Percentiles rank a stretch among this genome's conserved stretches.
These are phyloP conservation scores for Phalera bucephala DNA, from an alignment of 2,888 invertebrate genomes.

Conservation along the genomic window DNA sequence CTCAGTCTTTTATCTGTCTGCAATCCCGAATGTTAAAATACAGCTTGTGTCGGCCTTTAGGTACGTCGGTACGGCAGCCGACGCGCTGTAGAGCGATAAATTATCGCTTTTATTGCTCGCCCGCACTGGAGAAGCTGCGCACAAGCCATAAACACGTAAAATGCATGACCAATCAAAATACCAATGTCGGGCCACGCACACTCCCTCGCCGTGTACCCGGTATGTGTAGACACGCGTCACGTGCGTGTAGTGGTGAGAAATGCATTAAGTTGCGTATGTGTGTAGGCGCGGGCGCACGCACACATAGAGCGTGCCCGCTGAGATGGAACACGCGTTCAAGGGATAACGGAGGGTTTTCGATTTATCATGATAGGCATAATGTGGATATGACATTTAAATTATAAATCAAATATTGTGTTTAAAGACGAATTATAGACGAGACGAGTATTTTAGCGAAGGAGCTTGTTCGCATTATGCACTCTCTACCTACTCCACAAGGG, in stretches of 20 bases:
- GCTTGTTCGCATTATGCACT: too few species aligned
- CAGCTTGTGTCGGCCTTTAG: constrained; percentile 50
- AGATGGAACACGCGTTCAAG: constrained; percentile 79
- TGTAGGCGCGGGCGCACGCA: constrained; percentile 29
- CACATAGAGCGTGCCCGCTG: constrained; percentile 52
- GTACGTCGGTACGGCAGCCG: constrained; percentile 36
- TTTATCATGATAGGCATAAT: constrained; percentile 53
- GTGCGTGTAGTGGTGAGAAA: constrained; percentile 47
- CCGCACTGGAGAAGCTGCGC: constrained; percentile 61
- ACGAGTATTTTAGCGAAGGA: too few species aligned
- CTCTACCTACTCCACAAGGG: too few species aligned
- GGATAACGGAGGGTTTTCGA: constrained; percentile 79
- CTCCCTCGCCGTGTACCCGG: constrained; percentile 21
- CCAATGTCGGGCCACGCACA: constrained; percentile 75
- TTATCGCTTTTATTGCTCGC: constrained; percentile 70
- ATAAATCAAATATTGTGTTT: neutral
- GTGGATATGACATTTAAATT: constrained; percentile 40
- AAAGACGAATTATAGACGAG: neutral
- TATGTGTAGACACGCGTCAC: constrained; percentile 16
- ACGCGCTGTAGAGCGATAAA: constrained; percentile 51
- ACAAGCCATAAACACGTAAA: constrained; percentile 77
- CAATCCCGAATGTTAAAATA: constrained; percentile 45
- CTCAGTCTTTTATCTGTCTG: constrained; percentile 40
- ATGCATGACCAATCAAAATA: constrained; percentile 84
- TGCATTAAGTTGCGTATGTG: constrained; percentile 50